Evolutionary conservation across 2,113 vertebrate species (phyloP), one percentile per base, ranked within the genome.

Genomic region (Bagarius yarrelli): DNA sequence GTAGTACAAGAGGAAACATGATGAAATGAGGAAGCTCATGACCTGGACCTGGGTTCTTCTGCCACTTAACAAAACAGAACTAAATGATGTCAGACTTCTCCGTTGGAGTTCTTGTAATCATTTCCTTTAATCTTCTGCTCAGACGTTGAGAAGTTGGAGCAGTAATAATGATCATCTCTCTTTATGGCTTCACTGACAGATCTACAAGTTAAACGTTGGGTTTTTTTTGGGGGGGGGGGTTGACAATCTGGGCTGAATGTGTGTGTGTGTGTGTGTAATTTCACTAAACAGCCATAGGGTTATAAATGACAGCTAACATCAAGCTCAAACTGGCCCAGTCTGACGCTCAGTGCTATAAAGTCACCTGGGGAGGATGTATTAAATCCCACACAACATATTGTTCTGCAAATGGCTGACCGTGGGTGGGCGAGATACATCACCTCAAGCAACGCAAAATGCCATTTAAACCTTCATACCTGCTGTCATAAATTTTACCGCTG

Each of bases 1-100:
- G 85, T 87, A 71, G 83, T 80, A 84, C 69, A 57, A 85, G 73
- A 81, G 88, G 70, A 83, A 92, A 87, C 78, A 89, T 72, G 66
- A 18, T 70, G 75, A 86, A 84, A 88, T 89, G 90, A 91, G 88
- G 83, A 90, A 84, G 86, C 85, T 83, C 63, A 57, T 52, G 70
- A 69, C 73, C 60, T 1, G 27, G 3, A 67, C 73, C 84, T 83
- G 56, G 81, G 75, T 61, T 70, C 73, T 82, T 83, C 50, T 34
- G 76, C 67, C 72, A 83, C 87, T 87, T 85, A 85, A 82, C 74
- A 81, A 67, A 59, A 61, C 14, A 19, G 67, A 80, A 60, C 52
- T 76, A 80, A 82, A 85, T 79, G 70, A 85, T 80, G 70, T 32
- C 36, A 6, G 5, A 76, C 69, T 66, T 66, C 50, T 70, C 53